phyloP scores from a whole-genome alignment of 2,888 invertebrate genomes.

The Mimas tiliae region DNA sequence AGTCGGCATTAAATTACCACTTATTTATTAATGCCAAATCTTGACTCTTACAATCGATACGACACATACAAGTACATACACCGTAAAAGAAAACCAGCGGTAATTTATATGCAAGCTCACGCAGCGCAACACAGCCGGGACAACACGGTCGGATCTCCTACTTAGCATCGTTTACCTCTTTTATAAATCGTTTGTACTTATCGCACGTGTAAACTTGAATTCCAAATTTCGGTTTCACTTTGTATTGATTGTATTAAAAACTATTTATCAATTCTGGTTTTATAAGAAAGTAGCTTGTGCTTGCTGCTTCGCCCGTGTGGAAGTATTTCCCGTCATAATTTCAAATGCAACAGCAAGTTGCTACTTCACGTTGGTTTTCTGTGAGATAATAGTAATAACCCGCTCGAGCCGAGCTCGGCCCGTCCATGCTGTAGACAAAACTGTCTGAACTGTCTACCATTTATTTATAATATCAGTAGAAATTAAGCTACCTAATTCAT shows the following conservation, averaged over 20 bases:
- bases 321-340: too few relatives aligned
- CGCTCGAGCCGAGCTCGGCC: too few relatives aligned
- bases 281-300: too few relatives aligned
- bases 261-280: background rate
- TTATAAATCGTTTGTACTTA: constrained; percentile 34
- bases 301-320: too few relatives aligned
- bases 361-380: too few relatives aligned
- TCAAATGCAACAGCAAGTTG: too few relatives aligned
- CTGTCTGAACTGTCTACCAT: too few relatives aligned
- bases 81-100: constrained; percentile 28
- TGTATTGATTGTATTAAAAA: background rate
- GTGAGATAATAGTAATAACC: too few relatives aligned
- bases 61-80: background rate
- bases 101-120: constrained; percentile 73
- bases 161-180: constrained; percentile 34
- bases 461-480: too few relatives aligned
- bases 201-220: constrained; percentile 26
- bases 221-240: constrained; percentile 22
- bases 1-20: too few relatives aligned
- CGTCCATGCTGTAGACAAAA: too few relatives aligned
- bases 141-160: constrained; percentile 44
- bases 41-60: background rate
- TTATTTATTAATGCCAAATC: background rate
- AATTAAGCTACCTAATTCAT: background rate
- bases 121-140: constrained; percentile 45